Evolutionary conservation across 2,797 vertebrate species (phyloP).

Genomic region (Oceanodroma leucorhoa): DNA sequence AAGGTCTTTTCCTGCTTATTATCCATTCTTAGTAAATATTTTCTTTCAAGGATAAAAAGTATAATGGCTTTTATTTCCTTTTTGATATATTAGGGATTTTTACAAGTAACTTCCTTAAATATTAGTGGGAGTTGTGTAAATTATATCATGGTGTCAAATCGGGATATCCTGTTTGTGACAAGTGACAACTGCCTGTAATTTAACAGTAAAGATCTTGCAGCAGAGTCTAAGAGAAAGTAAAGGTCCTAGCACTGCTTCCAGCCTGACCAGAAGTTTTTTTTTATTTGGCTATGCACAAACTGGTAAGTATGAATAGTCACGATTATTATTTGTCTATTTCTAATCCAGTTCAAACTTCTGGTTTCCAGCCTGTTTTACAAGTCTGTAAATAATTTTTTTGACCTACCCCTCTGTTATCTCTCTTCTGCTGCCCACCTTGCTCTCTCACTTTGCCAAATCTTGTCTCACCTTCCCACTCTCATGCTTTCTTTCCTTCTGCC

Average conservation of each 20-base stretch:
- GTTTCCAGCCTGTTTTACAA: background rate
- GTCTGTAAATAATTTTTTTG: background rate
- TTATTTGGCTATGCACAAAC: background rate
- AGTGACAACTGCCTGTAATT: background rate
- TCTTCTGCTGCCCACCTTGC: background rate
- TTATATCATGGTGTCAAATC: background rate
- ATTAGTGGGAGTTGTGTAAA: background rate
- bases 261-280: background rate
- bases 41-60: background rate
- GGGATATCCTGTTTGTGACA: background rate
- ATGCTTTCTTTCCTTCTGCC: background rate
- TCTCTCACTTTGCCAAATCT: background rate
- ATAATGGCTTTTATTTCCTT: background rate
- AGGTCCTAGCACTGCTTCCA: background rate
- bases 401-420: background rate
- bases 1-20: background rate
- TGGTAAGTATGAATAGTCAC: background rate
- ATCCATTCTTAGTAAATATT: background rate
- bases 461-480: background rate
- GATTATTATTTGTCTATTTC: background rate
- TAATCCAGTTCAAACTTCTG: background rate
- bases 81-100: background rate
- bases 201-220: background rate
- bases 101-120: background rate
- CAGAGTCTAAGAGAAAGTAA: background rate